phyloP scores from a whole-genome alignment of 2,113 vertebrate species.

The Prolemur simus region DNA sequence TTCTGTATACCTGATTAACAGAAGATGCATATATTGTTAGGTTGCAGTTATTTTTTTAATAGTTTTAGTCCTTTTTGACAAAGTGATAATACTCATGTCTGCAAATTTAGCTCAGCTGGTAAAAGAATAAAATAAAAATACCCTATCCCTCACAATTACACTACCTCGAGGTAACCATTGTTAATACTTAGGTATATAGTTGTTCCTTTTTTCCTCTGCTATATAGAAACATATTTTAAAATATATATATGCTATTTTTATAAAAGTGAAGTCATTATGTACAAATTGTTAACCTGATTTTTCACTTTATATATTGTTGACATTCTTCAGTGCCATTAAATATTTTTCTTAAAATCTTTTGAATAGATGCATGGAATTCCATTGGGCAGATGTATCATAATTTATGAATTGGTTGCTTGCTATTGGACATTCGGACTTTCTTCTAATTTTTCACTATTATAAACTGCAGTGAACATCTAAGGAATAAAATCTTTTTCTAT shows the following conservation, averaged over 20 bases:
- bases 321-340: constrained; percentile 29
- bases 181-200: constrained; percentile 27
- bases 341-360: constrained; percentile 22
- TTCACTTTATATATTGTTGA: constrained; percentile 22
- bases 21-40: not conserved
- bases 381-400: not conserved
- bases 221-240: not conserved
- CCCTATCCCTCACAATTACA: not conserved
- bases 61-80: constrained; percentile 35
- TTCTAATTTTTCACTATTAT: not conserved
- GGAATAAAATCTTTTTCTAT: not conserved
- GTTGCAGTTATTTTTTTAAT: constrained; percentile 12
- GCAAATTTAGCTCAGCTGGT: not conserved
- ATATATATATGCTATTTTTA: not conserved
- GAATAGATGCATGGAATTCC: constrained; percentile 17
- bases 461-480: constrained; percentile 4
- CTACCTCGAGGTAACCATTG: not conserved
- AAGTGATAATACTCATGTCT: not conserved
- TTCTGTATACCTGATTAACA: not conserved
- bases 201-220: not conserved
- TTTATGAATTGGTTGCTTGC: not conserved
- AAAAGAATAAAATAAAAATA: not conserved
- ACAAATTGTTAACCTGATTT: constrained; percentile 3
- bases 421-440: not conserved
- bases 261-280: not conserved